Evolutionary conservation across 2,113 vertebrate genomes (phyloP), one percentile per base, ranked within the genome.

Genomic region (Gulo gulo): DNA sequence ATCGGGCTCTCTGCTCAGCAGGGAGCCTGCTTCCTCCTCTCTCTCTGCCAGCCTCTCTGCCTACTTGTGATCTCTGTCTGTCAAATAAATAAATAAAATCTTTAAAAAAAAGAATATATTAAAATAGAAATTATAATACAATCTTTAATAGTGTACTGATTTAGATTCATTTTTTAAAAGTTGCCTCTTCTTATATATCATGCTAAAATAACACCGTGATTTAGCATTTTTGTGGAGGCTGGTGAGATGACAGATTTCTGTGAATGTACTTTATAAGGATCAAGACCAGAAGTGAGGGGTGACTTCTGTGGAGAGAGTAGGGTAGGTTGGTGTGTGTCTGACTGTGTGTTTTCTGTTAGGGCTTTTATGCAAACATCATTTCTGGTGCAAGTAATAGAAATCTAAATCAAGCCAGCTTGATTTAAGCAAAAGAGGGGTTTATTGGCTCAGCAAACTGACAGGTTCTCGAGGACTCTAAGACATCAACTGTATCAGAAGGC

Each of bases 81-180:
- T n/a, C n/a, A n/a, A n/a, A n/a, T n/a, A n/a, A n/a, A n/a, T n/a
- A n/a, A n/a, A n/a, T n/a, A n/a, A n/a, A n/a, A n/a, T n/a, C n/a
- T n/a, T n/a, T n/a, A n/a, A n/a, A n/a, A n/a, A n/a, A 94, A 96
- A 86, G 73, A 92, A 81, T 71, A 96, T 47, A 91, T 91, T 97
- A 93, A 97, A 97, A 52, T 96, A 84, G 88, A 92, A 96, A 94
- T 96, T 90, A 95, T 94, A 95, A 90, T 89, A 84, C 42, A 65
- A 81, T 95, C 71, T 95, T 97, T 96, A 91, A 93, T 88, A 97
- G 88, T 82, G 94, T 73, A 91, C 71, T 74, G 39, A 92, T 87
- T 87, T 86, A 95, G 96, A 85, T 73, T 95, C 26, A 81, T 88
- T 97, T 91, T 91, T 91, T 89, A 2, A 65, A 93, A 95, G n/a